Conservation (phyloP, 2,797 vertebrate genomes). For the Naso thynnoides region DNA sequence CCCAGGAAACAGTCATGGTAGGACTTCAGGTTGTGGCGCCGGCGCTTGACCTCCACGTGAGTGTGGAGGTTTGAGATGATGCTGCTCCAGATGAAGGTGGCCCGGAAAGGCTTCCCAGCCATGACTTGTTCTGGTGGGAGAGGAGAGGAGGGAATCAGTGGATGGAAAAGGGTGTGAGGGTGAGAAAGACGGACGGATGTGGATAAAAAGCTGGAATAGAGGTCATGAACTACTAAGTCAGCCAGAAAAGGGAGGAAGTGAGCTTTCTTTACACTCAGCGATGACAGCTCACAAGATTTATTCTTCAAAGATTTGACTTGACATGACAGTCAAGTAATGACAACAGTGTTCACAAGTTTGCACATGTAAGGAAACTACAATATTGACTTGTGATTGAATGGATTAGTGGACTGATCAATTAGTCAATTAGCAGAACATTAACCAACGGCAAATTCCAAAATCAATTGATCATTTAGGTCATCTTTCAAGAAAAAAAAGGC, state of each 20-base stretch:
- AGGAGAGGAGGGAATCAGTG: slow-evolving; percentile 15
- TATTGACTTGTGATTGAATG: not conserved
- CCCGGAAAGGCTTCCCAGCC: slow-evolving; percentile 94
- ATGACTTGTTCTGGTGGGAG: slow-evolving; percentile 84
- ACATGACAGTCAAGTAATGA: not conserved
- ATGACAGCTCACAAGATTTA: not conserved
- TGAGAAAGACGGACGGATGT: not conserved
- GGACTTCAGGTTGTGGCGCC: slow-evolving; percentile 94
- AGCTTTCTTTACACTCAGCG: too few species aligned
- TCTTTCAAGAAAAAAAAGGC: not conserved
- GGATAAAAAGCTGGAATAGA: not conserved
- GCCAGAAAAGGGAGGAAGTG: not conserved
- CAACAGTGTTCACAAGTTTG: not conserved
- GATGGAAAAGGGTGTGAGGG: not conserved
- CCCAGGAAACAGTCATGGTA: slow-evolving; percentile 95
- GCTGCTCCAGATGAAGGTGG: slow-evolving; percentile 95
- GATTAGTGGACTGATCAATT: not conserved
- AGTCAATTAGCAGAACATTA: not conserved
- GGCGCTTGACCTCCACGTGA: slow-evolving; percentile 93
- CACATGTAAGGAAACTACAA: not conserved
- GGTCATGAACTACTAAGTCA: not conserved
- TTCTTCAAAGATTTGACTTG: not conserved
- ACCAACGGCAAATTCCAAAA: not conserved
- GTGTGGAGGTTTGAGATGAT: slow-evolving; percentile 93
- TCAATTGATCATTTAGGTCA: not conserved